A percentile compares a stretch with the other conserved stretches of the same genome.
Conservation (phyloP, 2,888 invertebrate genomes). For the Drosophila mercatorum region DNA sequence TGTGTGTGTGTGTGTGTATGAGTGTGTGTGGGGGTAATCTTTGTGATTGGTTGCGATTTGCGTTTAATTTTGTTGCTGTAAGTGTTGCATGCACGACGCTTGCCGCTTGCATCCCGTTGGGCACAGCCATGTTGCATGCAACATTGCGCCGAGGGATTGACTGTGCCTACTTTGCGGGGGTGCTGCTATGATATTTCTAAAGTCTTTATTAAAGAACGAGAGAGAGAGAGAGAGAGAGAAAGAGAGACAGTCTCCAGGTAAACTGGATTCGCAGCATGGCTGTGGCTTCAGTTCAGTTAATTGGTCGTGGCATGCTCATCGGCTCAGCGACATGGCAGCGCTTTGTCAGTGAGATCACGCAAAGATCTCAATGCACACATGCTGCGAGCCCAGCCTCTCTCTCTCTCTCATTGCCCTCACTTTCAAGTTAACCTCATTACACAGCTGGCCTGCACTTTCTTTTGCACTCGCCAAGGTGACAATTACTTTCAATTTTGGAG, state of each 20-base stretch:
- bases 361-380: constrained; percentile 32
- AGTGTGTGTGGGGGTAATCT: constrained; percentile 63
- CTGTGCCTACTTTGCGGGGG: constrained; percentile 63
- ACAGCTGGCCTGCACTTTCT: constrained; percentile 48
- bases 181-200: constrained; percentile 62
- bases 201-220: constrained; percentile 66
- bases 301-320: constrained; percentile 70
- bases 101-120: constrained; percentile 71
- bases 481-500: constrained; percentile 75
- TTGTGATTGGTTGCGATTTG: constrained; percentile 79
- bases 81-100: constrained; percentile 75
- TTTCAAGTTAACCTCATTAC: constrained; percentile 35
- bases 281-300: constrained; percentile 61
- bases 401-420: constrained; percentile 21
- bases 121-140: constrained; percentile 56
- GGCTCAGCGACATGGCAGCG: constrained; percentile 38
- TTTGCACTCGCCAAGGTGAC: constrained; percentile 62
- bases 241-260: constrained; percentile 1
- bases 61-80: constrained; percentile 72
- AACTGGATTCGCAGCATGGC: constrained; percentile 58
- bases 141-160: constrained; percentile 6
- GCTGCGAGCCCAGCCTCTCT: constrained; percentile 14
- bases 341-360: constrained; percentile 49
- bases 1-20: constrained; percentile 25
- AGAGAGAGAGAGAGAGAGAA: constrained; percentile 7